Evolutionary conservation across 2,113 vertebrate species (phyloP).

Genomic region (Calidris pygmaea): DNA sequence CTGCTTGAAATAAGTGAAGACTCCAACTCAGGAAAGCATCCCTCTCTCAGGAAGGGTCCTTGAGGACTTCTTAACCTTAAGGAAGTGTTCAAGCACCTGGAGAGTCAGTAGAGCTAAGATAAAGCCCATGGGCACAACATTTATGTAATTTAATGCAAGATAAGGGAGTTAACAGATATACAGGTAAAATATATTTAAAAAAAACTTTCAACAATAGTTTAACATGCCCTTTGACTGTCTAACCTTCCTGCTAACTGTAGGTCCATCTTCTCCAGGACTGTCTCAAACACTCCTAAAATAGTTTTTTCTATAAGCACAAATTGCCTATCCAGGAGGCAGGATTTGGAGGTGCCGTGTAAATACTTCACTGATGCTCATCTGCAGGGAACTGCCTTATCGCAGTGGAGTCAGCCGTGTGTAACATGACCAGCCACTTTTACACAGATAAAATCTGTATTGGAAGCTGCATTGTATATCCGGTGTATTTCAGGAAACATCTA

Average conservation of each 20-base stretch:
- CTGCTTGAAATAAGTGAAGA: neutral
- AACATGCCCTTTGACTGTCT: neutral
- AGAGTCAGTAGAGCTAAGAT: neutral
- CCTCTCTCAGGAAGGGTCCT: neutral
- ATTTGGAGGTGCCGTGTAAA: rapidly evolving
- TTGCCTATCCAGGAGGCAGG: neutral
- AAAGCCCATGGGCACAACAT: neutral
- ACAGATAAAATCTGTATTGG: neutral
- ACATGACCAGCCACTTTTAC: neutral
- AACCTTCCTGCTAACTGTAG: neutral
- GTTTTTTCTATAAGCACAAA: neutral
- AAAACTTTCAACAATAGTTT: neutral
- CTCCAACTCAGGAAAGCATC: neutral
- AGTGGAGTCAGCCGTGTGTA: rapidly evolving
- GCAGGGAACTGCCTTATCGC: neutral
- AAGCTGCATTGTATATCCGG: neutral
- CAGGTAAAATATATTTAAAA: neutral
- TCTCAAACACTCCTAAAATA: neutral
- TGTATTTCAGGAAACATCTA: neutral
- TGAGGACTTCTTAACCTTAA: neutral
- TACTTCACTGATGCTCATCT: neutral
- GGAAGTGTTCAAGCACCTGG: neutral
- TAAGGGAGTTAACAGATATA: neutral
- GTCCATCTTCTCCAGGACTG: neutral
- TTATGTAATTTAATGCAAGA: neutral